phyloP scores from a whole-genome alignment of 2,797 vertebrate genomes.

The Pelobates cultripes region DNA sequence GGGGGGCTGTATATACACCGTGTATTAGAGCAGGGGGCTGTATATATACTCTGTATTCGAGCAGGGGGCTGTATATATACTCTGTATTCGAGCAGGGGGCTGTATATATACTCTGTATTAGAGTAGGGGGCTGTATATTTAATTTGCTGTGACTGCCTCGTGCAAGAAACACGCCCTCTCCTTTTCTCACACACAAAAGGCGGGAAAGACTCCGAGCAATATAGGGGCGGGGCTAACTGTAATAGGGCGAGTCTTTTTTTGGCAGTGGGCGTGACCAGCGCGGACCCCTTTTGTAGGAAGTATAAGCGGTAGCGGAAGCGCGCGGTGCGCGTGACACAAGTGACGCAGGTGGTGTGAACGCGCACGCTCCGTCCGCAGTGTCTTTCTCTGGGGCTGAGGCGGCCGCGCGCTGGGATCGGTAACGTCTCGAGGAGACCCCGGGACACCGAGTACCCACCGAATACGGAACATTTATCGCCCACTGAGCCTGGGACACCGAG shows the following conservation, averaged over 20 bases:
- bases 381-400: conserved; percentile 13
- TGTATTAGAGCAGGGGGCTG: too few species aligned
- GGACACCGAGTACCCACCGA: not conserved
- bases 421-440: not conserved
- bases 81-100: too few species aligned
- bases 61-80: too few species aligned
- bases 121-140: too few species aligned
- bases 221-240: not conserved
- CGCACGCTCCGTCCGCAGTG: conserved; percentile 40
- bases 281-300: not conserved
- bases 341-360: conserved; percentile 13
- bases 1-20: too few species aligned
- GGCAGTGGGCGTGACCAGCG: not conserved
- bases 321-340: conserved; percentile 8
- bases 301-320: not conserved
- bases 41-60: too few species aligned
- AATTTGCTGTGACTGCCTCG: too few species aligned
- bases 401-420: conserved; percentile 32
- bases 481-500: not conserved
- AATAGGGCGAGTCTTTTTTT: not conserved
- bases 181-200: not conserved
- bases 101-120: too few species aligned
- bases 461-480: not conserved
- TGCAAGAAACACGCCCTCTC: not conserved
- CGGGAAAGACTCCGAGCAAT: not conserved